A percentile compares a stretch with the other conserved stretches of the same genome.
Evolutionary conservation across 2,888 invertebrate genomes (phyloP).

Genomic region (Augochlorella aurata): DNA sequence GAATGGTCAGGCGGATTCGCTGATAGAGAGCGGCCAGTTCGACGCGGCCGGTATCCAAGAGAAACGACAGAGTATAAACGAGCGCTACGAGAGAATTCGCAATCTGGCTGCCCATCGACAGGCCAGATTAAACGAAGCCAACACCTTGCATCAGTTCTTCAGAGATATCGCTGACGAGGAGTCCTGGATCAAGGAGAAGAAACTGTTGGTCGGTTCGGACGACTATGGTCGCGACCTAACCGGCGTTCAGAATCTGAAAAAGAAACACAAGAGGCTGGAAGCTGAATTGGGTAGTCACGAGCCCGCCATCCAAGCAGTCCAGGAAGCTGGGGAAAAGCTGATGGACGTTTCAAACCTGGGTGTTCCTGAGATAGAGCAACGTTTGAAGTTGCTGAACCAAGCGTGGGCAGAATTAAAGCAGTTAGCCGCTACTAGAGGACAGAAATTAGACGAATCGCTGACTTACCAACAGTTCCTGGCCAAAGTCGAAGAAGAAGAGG

Average conservation of each 20-base stretch:
- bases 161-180: slow-evolving; percentile 99
- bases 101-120: slow-evolving; percentile 96
- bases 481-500: slow-evolving; percentile 99
- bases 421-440: slow-evolving; percentile 92
- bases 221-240: slow-evolving; percentile 99
- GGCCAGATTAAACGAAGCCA: slow-evolving; percentile 96
- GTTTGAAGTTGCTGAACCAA: slow-evolving; percentile 91
- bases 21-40: slow-evolving; percentile 98
- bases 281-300: slow-evolving; percentile 98
- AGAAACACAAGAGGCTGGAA: slow-evolving; percentile 99
- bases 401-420: slow-evolving; percentile 97
- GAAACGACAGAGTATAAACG: slow-evolving; percentile 97
- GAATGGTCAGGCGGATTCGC: slow-evolving; percentile 97
- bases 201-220: slow-evolving; percentile 97
- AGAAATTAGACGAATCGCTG: slow-evolving; percentile 97
- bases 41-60: slow-evolving; percentile 98
- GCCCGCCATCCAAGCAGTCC: slow-evolving; percentile 96
- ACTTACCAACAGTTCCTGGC: slow-evolving; percentile 99
- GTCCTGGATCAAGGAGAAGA: slow-evolving; percentile 99
- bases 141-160: slow-evolving; percentile 99
- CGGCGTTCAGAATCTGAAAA: slow-evolving; percentile 98
- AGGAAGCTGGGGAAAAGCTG: slow-evolving; percentile 93
- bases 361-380: slow-evolving; percentile 94
- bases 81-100: slow-evolving; percentile 96
- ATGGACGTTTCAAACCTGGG: slow-evolving; percentile 97